Percentiles rank a stretch among this genome's conserved stretches.
Conservation (phyloP, 1,140 invertebrate genomes). For the Cephus cinctus region DNA sequence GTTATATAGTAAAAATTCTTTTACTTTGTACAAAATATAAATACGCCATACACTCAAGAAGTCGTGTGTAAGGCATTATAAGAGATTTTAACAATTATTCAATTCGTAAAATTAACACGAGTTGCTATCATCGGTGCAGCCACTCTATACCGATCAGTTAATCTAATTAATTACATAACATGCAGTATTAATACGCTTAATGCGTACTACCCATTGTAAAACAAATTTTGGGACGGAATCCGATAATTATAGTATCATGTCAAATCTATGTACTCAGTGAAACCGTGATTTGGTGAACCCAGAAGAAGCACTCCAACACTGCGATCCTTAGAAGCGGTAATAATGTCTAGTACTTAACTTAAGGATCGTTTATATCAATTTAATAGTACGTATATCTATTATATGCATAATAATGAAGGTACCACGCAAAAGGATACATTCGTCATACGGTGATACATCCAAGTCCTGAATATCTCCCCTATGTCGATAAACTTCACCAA, state of each 20-base stretch:
- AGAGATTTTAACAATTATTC: no score
- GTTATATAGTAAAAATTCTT: slow-evolving; percentile 19
- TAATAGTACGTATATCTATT: not conserved
- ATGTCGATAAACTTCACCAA: slow-evolving; percentile 56
- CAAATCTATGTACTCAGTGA: slow-evolving; percentile 57
- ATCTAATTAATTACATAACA: no score
- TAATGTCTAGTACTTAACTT: slow-evolving; percentile 46
- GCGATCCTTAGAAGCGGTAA: slow-evolving; percentile 58
- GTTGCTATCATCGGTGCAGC: no score
- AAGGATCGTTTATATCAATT: slow-evolving; percentile 17
- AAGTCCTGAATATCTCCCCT: slow-evolving; percentile 58
- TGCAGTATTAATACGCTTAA: no score
- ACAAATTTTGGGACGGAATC: slow-evolving; percentile 12
- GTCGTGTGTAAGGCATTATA: no score
- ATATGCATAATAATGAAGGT: not conserved
- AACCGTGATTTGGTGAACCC: slow-evolving; percentile 58
- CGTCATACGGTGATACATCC: slow-evolving; percentile 60
- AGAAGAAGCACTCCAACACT: slow-evolving; percentile 57
- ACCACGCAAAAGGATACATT: slow-evolving; percentile 55
- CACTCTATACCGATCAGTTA: no score
- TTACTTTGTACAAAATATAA: slow-evolving; percentile 23
- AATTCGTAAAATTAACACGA: no score
- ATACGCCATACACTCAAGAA: no score
- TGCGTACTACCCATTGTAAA: no score
- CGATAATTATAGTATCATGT: slow-evolving; percentile 43